A percentile compares a stretch with the other conserved stretches of the same genome.
phyloP scores from a whole-genome alignment of 2,888 invertebrate genomes.

The Pseudoips prasinana region DNA sequence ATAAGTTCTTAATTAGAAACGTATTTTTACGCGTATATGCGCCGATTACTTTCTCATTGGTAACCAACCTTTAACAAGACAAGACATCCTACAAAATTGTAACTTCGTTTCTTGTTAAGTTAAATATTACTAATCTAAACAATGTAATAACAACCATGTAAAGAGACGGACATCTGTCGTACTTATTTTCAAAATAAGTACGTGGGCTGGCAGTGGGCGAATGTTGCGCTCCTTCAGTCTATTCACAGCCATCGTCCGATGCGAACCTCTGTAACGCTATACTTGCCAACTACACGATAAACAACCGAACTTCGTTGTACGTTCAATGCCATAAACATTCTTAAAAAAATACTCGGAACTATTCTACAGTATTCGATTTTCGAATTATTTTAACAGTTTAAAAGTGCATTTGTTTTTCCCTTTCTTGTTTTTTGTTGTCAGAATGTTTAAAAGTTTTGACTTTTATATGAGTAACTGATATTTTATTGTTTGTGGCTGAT shows the following conservation, averaged over 20 bases:
- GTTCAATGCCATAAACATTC: constrained; percentile 2
- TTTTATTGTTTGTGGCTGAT: too few relatives aligned
- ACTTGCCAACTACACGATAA: constrained; percentile 31
- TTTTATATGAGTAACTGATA: too few relatives aligned
- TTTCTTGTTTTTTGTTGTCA: background rate
- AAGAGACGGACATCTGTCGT: constrained; percentile 7
- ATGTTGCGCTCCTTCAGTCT: constrained; percentile 37
- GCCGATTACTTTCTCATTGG: too few relatives aligned
- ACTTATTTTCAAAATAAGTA: constrained; percentile 28
- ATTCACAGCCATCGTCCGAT: constrained; percentile 39
- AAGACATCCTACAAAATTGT: too few relatives aligned
- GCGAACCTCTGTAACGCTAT: constrained; percentile 37
- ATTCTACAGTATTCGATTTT: constrained; percentile 5
- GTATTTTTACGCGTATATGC: too few relatives aligned
- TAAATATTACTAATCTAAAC: too few relatives aligned
- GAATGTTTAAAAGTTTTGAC: too few relatives aligned
- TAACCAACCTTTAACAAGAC: too few relatives aligned
- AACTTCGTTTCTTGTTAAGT: too few relatives aligned
- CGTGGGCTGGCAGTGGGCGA: constrained; percentile 22
- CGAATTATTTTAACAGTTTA: constrained; percentile 8
- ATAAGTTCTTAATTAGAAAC: too few relatives aligned
- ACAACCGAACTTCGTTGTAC: constrained; percentile 29
- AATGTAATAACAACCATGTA: too few relatives aligned
- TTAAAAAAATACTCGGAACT: constrained; percentile 2
- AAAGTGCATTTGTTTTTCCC: constrained; percentile 10